Conservation (phyloP, 2,113 vertebrate species). For the Lathamus discolor region DNA sequence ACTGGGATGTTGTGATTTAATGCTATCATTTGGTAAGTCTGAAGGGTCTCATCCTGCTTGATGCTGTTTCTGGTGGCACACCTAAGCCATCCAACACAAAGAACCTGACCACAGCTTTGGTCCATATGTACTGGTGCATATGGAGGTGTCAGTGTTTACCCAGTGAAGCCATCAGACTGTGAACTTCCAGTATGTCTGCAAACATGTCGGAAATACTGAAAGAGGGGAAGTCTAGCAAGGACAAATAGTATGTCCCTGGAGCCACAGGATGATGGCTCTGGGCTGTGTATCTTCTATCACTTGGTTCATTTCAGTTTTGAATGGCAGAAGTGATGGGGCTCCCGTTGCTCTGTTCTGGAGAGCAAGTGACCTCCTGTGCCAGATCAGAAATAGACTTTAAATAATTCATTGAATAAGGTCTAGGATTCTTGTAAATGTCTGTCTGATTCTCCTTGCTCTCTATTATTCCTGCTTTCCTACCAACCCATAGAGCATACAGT, state of each 20-base stretch:
- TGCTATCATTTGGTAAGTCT: rapidly evolving
- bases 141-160: neutral
- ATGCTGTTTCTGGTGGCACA: neutral
- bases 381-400: constrained; percentile 54
- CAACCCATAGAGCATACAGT: neutral
- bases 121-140: rapidly evolving
- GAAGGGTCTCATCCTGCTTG: neutral
- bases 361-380: constrained; percentile 33
- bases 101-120: neutral
- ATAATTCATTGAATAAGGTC: constrained; percentile 69
- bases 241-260: neutral
- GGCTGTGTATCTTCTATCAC: neutral
- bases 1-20: too few relatives aligned
- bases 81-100: neutral
- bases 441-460: constrained; percentile 46
- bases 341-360: neutral
- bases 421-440: constrained; percentile 47
- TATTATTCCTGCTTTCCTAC: neutral
- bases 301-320: neutral
- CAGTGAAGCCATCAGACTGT: neutral
- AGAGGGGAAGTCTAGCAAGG: neutral
- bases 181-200: neutral
- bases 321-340: neutral
- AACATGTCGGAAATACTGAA: neutral
- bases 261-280: rapidly evolving